These are phyloP conservation scores for Agelastica alni DNA, from an alignment of 2,888 invertebrate genomes.

Conservation along the genomic window DNA sequence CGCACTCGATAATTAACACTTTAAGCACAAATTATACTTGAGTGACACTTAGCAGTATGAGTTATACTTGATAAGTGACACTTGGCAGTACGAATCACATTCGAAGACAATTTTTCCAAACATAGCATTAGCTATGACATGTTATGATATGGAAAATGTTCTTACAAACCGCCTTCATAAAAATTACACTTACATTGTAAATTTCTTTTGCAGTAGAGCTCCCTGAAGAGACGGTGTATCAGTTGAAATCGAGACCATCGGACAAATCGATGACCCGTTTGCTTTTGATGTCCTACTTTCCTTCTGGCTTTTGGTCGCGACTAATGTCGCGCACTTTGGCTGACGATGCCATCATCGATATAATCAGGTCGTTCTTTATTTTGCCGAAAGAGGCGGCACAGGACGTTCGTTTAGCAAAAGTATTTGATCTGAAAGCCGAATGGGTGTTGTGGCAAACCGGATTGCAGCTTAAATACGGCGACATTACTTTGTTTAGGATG, in stretches of 20 bases:
- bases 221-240: constrained; percentile 45
- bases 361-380: constrained; percentile 73
- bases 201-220: constrained; percentile 36
- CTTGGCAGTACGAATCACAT: too few species aligned
- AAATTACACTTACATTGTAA: background rate
- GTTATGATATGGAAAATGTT: too few species aligned
- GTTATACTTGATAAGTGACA: too few species aligned
- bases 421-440: constrained; percentile 74
- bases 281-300: constrained; percentile 94
- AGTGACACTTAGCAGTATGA: too few species aligned
- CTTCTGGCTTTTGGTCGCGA: constrained; percentile 97
- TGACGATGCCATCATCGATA: constrained; percentile 81
- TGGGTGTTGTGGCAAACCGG: constrained; percentile 97
- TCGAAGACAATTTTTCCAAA: too few species aligned
- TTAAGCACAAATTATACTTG: too few species aligned
- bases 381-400: constrained; percentile 72
- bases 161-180: too few species aligned
- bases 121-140: too few species aligned
- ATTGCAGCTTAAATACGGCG: constrained; percentile 81
- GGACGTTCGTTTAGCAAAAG: constrained; percentile 64
- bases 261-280: constrained; percentile 71
- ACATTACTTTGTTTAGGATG: constrained; percentile 79
- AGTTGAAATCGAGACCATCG: constrained; percentile 57
- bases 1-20: too few species aligned
- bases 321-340: constrained; percentile 90